Percentiles rank a stretch among this genome's conserved stretches.
These are phyloP conservation scores for Smittia aterrima DNA, from an alignment of 2,888 invertebrate species.

Conservation along the genomic window DNA sequence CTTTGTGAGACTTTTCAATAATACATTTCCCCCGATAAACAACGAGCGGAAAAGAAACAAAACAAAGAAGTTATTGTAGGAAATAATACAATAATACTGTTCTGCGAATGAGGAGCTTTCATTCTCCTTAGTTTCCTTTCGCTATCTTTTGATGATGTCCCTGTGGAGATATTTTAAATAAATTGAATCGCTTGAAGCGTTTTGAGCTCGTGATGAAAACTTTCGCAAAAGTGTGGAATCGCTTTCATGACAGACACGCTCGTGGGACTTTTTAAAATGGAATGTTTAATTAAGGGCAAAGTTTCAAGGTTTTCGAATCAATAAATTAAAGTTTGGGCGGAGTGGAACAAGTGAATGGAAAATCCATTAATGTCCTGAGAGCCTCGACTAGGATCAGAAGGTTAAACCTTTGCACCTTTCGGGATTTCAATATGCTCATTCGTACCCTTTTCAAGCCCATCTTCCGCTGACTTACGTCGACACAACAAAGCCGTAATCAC, in stretches of 20 bases:
- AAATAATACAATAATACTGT: conserved; percentile 9
- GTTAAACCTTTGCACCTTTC: conserved; percentile 12
- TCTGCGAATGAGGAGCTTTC: neutral
- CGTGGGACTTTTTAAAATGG: neutral
- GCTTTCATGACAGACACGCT: neutral
- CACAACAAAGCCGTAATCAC: conserved; percentile 30
- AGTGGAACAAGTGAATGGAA: neutral
- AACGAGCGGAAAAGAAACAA: conserved; percentile 1
- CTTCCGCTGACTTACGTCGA: conserved; percentile 2
- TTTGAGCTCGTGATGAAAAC: conserved; percentile 10
- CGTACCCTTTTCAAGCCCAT: neutral
- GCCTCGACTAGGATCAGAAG: conserved; percentile 3
- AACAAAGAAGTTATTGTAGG: conserved; percentile 9
- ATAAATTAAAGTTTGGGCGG: neutral
- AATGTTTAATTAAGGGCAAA: conserved; percentile 10
- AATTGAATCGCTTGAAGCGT: conserved; percentile 10
- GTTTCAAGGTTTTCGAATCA: neutral
- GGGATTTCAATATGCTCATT: conserved; percentile 4
- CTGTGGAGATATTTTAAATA: conserved; percentile 22
- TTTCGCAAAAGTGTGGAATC: neutral
- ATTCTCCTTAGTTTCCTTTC: neutral
- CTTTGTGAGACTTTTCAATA: conserved; percentile 10
- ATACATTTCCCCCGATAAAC: conserved; percentile 12
- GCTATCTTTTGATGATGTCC: conserved; percentile 22
- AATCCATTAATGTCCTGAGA: neutral